A percentile compares a stretch with the other conserved stretches of the same genome.
These are phyloP conservation scores for Psephotus haematonotus DNA, from an alignment of 2,113 vertebrate genomes.

Conservation along the genomic window DNA sequence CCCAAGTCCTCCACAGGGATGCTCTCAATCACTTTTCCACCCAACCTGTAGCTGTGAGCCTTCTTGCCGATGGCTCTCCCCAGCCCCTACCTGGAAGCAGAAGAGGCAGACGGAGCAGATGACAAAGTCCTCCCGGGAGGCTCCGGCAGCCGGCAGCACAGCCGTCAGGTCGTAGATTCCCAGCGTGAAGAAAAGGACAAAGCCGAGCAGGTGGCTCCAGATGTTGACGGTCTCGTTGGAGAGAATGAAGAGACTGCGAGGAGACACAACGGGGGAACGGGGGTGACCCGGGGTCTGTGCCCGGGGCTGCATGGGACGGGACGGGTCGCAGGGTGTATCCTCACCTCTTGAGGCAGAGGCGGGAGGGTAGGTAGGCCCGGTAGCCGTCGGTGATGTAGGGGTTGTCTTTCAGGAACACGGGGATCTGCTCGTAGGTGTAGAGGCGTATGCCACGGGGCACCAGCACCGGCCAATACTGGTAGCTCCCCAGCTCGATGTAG, in stretches of 20 bases:
- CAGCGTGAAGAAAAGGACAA: constrained; percentile 89
- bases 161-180: constrained; percentile 89
- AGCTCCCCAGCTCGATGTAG: constrained; percentile 93
- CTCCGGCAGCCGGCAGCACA: constrained; percentile 84
- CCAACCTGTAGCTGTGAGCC: background rate
- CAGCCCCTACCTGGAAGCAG: constrained; percentile 89
- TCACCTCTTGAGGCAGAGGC: constrained; percentile 92
- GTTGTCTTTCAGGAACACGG: constrained; percentile 89
- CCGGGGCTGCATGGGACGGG: too few relatives aligned
- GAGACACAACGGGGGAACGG: background rate
- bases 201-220: constrained; percentile 94
- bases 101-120: constrained; percentile 92
- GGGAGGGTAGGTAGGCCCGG: constrained; percentile 91
- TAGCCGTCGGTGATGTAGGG: constrained; percentile 97
- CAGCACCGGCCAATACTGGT: constrained; percentile 95
- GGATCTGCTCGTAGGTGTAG: constrained; percentile 95
- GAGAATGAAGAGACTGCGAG: constrained; percentile 88
- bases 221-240: constrained; percentile 95
- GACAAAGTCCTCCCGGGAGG: constrained; percentile 91
- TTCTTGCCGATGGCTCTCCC: background rate
- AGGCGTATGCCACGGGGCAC: constrained; percentile 90
- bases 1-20: background rate
- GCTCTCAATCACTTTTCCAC: background rate
- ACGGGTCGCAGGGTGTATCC: background rate
- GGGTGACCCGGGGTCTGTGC: background rate